These are phyloP conservation scores for Oxyteleia sp. DNA, from an alignment of 2,888 invertebrate species.

Conservation along the genomic window DNA sequence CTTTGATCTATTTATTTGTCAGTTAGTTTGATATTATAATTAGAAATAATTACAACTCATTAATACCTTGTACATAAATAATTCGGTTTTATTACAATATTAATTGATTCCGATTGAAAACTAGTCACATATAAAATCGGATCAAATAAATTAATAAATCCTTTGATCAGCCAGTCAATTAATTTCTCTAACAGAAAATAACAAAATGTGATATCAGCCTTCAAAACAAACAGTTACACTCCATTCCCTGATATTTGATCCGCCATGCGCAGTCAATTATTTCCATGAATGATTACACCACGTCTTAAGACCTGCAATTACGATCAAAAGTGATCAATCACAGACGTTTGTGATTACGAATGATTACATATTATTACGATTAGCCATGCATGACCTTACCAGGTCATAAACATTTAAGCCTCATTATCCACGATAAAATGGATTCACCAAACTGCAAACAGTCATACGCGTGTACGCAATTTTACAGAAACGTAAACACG, in stretches of 20 bases:
- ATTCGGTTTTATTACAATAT: too few relatives aligned
- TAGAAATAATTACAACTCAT: too few relatives aligned
- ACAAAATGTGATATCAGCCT: too few relatives aligned
- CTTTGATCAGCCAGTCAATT: too few relatives aligned
- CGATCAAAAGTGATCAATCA: slow-evolving; percentile 60
- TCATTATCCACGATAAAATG: slow-evolving; percentile 16
- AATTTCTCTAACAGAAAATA: too few relatives aligned
- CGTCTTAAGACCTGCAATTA: slow-evolving; percentile 37
- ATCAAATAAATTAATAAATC: too few relatives aligned
- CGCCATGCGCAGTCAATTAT: slow-evolving; percentile 43
- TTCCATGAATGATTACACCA: slow-evolving; percentile 54
- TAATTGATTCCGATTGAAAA: too few relatives aligned
- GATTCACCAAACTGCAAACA: slow-evolving; percentile 8
- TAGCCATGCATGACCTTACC: slow-evolving; percentile 50
- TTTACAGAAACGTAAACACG: slow-evolving; percentile 13
- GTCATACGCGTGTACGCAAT: background rate
- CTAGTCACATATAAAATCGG: too few relatives aligned
- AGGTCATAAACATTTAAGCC: slow-evolving; percentile 33
- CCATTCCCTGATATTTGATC: slow-evolving; percentile 37
- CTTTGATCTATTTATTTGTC: too few relatives aligned
- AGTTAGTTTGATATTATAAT: too few relatives aligned
- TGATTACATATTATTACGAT: slow-evolving; percentile 49
- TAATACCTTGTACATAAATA: too few relatives aligned
- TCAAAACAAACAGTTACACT: too few relatives aligned
- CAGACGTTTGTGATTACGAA: slow-evolving; percentile 36